These are phyloP conservation scores for Propithecus deckenii DNA, from an alignment of 2,797 vertebrate genomes.

Conservation along the genomic window DNA sequence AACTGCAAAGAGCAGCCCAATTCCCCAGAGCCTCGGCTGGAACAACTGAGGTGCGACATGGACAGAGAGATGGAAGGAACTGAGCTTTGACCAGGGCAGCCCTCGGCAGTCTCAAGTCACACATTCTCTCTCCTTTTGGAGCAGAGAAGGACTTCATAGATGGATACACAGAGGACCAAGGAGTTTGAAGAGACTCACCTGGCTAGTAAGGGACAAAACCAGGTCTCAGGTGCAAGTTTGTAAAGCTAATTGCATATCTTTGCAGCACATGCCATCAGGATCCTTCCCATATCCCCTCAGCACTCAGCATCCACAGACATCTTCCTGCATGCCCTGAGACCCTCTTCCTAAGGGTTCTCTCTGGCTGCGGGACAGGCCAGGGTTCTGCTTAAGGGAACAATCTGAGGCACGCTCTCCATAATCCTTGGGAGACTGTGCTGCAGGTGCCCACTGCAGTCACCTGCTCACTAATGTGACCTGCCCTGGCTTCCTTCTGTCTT, in stretches of 20 bases:
- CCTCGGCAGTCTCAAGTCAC: fast-evolving
- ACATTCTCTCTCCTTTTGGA: background rate
- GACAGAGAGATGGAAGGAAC: background rate
- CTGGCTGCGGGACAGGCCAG: background rate
- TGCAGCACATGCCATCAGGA: fast-evolving
- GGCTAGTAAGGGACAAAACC: background rate
- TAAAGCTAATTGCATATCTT: background rate
- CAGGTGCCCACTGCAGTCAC: too few relatives aligned
- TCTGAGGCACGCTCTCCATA: fast-evolving
- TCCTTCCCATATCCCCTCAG: background rate
- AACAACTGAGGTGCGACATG: fast-evolving
- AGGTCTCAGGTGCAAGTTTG: background rate
- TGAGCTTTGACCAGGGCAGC: background rate
- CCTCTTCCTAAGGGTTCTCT: background rate
- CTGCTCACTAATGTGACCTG: background rate
- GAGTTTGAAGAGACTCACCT: background rate
- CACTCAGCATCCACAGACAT: fast-evolving
- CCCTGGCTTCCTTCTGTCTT: background rate
- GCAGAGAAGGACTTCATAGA: background rate
- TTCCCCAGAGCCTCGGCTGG: background rate
- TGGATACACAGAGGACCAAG: background rate
- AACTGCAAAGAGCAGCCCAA: background rate
- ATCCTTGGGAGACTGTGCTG: background rate
- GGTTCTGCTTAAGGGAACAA: too few relatives aligned
- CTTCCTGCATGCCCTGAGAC: background rate